phyloP scores from a whole-genome alignment of 2,113 vertebrate genomes.

The Cephalopholis sonnerati region DNA sequence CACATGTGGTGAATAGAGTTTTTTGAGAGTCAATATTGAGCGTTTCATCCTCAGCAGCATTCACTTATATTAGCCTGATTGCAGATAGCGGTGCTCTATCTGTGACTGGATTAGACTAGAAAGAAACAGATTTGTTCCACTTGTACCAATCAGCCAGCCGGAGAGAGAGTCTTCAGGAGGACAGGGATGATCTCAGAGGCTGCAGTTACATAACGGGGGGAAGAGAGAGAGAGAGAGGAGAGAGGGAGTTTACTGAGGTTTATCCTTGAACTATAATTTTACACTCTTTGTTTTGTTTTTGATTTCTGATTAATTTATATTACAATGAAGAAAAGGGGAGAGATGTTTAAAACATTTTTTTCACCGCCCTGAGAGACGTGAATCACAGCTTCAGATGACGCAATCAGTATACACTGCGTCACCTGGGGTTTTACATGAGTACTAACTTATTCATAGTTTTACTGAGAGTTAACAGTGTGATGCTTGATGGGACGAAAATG shows the following conservation, averaged over 20 bases:
- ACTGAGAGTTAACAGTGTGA: neutral
- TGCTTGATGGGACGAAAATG: too few relatives aligned
- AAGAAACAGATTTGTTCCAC: constrained; percentile 22
- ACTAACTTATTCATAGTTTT: neutral
- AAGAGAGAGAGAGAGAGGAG: neutral
- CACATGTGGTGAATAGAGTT: neutral
- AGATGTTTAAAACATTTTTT: neutral
- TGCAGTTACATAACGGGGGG: constrained; percentile 66
- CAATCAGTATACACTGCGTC: neutral
- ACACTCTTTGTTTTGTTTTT: neutral
- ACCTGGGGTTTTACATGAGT: neutral
- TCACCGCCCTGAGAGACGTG: neutral
- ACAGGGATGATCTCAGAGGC: constrained; percentile 62
- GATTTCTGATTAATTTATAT: neutral
- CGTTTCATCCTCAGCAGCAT: neutral
- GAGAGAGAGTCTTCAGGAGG: constrained; percentile 49
- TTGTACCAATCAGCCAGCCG: constrained; percentile 41
- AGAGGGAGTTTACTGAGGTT: neutral
- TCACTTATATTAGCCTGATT: neutral
- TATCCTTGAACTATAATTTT: neutral
- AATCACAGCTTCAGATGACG: neutral
- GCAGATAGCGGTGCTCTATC: constrained; percentile 14
- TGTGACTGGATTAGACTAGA: constrained; percentile 36
- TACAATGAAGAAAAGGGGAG: too few relatives aligned
- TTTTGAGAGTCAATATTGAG: neutral